Percentiles rank a stretch among this genome's conserved stretches.
These are phyloP conservation scores for Pammene fasciana DNA, from an alignment of 2,888 invertebrate species.

Conservation along the genomic window DNA sequence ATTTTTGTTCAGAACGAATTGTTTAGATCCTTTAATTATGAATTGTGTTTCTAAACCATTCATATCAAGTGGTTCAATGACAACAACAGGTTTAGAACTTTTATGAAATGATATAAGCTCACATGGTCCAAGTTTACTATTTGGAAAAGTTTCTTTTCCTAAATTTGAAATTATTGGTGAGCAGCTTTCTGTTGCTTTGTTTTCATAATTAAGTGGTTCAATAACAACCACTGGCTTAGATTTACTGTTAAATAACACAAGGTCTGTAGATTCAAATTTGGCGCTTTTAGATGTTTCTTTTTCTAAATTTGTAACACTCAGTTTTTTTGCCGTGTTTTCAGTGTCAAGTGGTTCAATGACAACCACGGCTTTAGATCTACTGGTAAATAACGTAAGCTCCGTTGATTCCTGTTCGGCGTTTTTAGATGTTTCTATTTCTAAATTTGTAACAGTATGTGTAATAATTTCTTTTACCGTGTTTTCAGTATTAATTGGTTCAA, in stretches of 20 bases:
- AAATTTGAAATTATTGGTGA: neutral
- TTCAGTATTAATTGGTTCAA: too few species aligned
- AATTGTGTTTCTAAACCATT: slow-evolving; percentile 7
- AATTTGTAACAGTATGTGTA: slow-evolving; percentile 1
- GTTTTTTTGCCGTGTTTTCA: neutral
- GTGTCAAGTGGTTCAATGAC: slow-evolving; percentile 20
- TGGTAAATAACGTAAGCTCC: neutral
- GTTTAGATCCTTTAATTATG: slow-evolving; percentile 1
- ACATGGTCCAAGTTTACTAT: neutral
- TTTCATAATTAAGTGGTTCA: slow-evolving; percentile 18
- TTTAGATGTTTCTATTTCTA: neutral
- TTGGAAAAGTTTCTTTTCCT: neutral
- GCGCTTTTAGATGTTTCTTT: neutral
- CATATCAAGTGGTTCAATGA: slow-evolving; percentile 28
- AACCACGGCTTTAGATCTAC: slow-evolving; percentile 8
- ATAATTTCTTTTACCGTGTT: too few species aligned
- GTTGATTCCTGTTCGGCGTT: neutral
- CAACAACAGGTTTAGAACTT: slow-evolving; percentile 14
- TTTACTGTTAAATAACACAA: neutral
- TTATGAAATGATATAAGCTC: neutral
- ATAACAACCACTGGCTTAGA: slow-evolving; percentile 20
- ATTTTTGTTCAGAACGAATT: neutral
- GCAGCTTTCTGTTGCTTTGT: neutral
- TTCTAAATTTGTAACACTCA: neutral
- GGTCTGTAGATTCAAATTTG: neutral